These are phyloP conservation scores for Macrosteles quadrilineatus DNA, from an alignment of 1,140 invertebrate genomes.

Conservation along the genomic window DNA sequence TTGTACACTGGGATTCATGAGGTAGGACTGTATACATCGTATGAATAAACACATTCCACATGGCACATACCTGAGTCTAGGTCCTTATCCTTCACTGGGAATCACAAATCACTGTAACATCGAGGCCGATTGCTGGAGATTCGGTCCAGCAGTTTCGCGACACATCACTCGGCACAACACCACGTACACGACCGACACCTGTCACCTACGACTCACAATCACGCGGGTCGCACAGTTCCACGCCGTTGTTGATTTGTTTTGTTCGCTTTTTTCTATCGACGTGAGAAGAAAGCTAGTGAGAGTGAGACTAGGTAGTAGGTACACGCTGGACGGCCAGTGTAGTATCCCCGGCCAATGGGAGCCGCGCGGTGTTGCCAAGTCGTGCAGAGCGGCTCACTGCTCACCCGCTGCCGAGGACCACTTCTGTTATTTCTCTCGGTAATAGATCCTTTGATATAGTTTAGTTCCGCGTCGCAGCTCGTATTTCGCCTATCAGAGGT, in stretches of 20 bases:
- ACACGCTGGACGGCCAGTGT: not conserved
- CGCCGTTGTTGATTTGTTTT: not conserved
- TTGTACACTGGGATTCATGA: not conserved
- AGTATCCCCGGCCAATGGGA: slow-evolving; percentile 6
- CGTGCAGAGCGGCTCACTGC: not conserved
- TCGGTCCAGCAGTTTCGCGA: not conserved
- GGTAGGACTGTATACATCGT: too few species aligned
- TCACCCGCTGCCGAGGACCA: not conserved
- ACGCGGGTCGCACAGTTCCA: not conserved
- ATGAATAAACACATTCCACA: too few species aligned
- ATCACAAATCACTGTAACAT: slow-evolving; percentile 20
- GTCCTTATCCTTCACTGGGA: slow-evolving; percentile 4
- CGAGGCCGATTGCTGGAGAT: not conserved
- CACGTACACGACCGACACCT: too few species aligned
- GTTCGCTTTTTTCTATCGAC: slow-evolving; percentile 12
- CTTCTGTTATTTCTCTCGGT: not conserved
- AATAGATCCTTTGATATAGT: slow-evolving; percentile 22
- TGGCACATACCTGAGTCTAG: not conserved
- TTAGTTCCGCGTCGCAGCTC: slow-evolving; percentile 2
- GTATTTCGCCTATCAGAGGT: not conserved
- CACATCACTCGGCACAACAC: too few species aligned
- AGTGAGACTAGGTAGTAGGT: not conserved
- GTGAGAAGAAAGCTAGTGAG: slow-evolving; percentile 13
- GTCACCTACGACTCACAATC: not conserved
- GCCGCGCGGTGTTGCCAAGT: slow-evolving; percentile 1